Evolutionary conservation across 1,140 invertebrate species (phyloP), one percentile per base, ranked within the genome.

Genomic region (Dendroctonus valens): DNA sequence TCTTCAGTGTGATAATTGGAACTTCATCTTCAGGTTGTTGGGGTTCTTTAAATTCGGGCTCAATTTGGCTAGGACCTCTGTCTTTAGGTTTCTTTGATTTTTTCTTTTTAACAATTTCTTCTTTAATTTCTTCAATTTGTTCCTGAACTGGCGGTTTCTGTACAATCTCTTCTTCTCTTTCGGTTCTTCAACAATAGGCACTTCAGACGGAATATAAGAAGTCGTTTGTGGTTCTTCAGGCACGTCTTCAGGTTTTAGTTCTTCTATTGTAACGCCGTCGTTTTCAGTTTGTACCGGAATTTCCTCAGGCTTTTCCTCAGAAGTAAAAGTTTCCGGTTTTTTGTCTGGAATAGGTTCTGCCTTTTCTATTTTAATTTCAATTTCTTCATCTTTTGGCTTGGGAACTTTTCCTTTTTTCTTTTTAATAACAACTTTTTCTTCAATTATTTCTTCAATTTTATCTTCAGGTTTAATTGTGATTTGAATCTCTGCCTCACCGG

Each of bases 271-370:
- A 64, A 65, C 65, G n/a, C 52, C 58, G 42, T 69, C 76, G 9
- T 62, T 62, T 68, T 68, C 52, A 6, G 40, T 39, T 39, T 48
- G 8, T 7, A 59, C 61, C 11, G 67, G 64, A 49, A 79, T 80
- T 65, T 80, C 80, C 68, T 80, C 80, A 5, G 80, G 79, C 52
- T 80, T 80, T 68, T 80, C 80, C 57, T 74, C 76, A 65, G 60
- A 78, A 26, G 67, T 40, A 5, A 80, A 73, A 59, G 80, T 76
- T 5, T 69, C 62, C 37, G 26, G 14, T n/a, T 71, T 44, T 37
- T 73, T 69, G 64, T 26, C 62, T 68, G 42, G 70, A 8, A 77
- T 67, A 3, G 71, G 75, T 14, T 78, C 59, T 75, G 76, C 76
- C 11, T 76, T 63, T 73, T 76, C 75, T n/a, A 58, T 44, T 67